phyloP scores from a whole-genome alignment of 2,888 invertebrate species.

The Melanchra persicariae region DNA sequence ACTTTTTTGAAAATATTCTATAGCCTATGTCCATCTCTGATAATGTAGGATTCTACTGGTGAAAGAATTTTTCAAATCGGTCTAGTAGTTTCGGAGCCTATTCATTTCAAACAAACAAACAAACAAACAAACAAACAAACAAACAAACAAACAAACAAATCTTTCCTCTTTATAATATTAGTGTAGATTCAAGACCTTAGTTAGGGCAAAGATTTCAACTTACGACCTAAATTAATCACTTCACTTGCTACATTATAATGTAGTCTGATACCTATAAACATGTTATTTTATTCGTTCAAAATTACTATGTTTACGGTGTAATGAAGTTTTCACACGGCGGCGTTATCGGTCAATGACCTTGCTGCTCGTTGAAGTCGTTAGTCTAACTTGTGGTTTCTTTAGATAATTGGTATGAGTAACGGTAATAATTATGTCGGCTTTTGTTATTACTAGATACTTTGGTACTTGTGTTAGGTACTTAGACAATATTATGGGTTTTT shows the following conservation, averaged over 20 bases:
- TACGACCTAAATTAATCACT: not conserved
- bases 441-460: conserved; percentile 12
- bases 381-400: conserved; percentile 28
- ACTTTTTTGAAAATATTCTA: too few species aligned
- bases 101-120: too few species aligned
- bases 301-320: conserved; percentile 26
- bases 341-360: conserved; percentile 61
- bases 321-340: conserved; percentile 24
- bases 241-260: not conserved
- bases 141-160: too few species aligned
- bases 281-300: conserved; percentile 9
- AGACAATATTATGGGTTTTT: not conserved
- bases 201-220: not conserved
- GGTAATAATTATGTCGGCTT: not conserved
- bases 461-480: not conserved
- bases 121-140: too few species aligned
- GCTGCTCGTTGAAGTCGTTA: conserved; percentile 36
- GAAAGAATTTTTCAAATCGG: too few species aligned
- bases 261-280: not conserved
- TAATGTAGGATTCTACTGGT: too few species aligned
- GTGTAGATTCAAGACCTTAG: not conserved
- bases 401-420: conserved; percentile 39
- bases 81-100: too few species aligned
- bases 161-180: too few species aligned
- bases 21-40: too few species aligned